Percentiles rank a stretch among this genome's conserved stretches.
Conservation (phyloP, 2,797 vertebrate species). For the Tympanoctomys barrerae region DNA sequence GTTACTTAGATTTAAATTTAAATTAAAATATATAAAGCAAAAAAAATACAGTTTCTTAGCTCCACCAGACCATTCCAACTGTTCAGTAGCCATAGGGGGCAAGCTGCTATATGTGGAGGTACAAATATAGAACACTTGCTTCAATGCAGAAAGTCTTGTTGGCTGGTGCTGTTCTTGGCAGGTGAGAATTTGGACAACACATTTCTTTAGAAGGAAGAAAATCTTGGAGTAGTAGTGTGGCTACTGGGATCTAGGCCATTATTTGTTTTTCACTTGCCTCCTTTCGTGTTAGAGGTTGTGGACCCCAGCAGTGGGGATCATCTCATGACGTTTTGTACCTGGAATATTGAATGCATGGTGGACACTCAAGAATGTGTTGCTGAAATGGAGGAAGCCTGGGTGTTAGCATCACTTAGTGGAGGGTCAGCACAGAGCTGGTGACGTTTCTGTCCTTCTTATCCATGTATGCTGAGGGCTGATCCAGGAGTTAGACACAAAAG, state of each 20-base stretch:
- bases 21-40: neutral
- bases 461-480: neutral
- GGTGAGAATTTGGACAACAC: neutral
- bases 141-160: neutral
- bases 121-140: neutral
- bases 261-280: constrained; percentile 1
- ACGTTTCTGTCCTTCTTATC: neutral
- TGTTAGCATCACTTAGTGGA: neutral
- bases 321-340: neutral
- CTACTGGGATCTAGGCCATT: neutral
- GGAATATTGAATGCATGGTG: neutral
- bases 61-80: neutral
- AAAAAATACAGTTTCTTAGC: neutral
- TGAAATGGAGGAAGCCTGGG: neutral
- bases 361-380: neutral
- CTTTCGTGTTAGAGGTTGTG: neutral
- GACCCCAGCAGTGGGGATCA: neutral
- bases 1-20: constrained; percentile 40
- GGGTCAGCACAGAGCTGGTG: neutral
- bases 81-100: neutral
- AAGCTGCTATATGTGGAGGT: neutral
- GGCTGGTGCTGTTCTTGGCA: neutral
- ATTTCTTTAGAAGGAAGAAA: constrained; percentile 3
- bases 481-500: neutral
- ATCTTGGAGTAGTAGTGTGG: neutral